phyloP scores from a whole-genome alignment of 2,888 invertebrate genomes.

The Pseudolycoriella hygida region DNA sequence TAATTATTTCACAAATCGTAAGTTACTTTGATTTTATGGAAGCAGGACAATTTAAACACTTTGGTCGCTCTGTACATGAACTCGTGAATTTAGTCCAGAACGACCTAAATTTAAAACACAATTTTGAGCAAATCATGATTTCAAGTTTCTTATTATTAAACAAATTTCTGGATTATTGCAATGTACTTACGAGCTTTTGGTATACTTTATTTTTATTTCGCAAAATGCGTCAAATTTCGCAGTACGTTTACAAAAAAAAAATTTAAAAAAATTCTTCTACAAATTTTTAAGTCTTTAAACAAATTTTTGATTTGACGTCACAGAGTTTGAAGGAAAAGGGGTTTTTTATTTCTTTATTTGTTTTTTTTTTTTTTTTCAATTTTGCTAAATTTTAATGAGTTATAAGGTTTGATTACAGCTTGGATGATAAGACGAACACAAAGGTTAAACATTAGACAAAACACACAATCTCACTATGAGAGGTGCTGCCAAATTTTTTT shows the following conservation, averaged over 20 bases:
- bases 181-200: no score
- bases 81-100: no score
- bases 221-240: no score
- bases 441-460: slow-evolving; percentile 80
- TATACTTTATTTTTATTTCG: no score
- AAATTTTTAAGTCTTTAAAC: background rate
- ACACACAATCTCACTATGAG: slow-evolving; percentile 49
- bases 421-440: slow-evolving; percentile 55
- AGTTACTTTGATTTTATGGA: no score
- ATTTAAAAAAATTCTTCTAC: background rate
- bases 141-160: no score
- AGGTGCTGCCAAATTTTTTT: background rate
- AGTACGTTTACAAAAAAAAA: background rate
- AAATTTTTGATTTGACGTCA: slow-evolving; percentile 1
- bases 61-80: no score
- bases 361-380: slow-evolving; percentile 3
- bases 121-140: no score
- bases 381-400: background rate
- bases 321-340: background rate
- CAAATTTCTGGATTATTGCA: no score
- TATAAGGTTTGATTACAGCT: slow-evolving; percentile 12
- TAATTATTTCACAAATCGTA: no score
- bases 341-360: background rate
- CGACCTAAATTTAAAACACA: no score
- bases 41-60: no score